phyloP scores from a whole-genome alignment of 2,113 vertebrate genomes.

The Cyrtonyx montezumae region DNA sequence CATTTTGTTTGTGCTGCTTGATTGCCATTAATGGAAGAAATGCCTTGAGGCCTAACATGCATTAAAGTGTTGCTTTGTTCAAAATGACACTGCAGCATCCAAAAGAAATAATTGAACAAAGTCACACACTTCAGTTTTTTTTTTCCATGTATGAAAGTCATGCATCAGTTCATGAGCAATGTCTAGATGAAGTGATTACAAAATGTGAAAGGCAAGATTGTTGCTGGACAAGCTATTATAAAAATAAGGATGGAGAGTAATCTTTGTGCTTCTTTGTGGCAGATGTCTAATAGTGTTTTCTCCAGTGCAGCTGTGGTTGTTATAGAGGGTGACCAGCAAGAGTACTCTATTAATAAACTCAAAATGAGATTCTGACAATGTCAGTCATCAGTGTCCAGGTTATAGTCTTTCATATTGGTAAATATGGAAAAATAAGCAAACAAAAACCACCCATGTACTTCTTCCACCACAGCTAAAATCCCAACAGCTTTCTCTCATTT shows the following conservation, averaged over 20 bases:
- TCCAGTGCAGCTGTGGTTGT: not conserved
- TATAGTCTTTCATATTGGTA: not conserved
- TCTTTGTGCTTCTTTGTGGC: not conserved
- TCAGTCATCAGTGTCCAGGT: not conserved
- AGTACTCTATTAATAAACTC: not conserved
- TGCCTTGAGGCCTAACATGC: not conserved
- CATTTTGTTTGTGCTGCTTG: constrained; percentile 8
- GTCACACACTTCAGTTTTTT: not conserved
- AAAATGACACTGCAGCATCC: not conserved
- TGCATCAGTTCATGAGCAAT: not conserved
- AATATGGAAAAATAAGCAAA: not conserved
- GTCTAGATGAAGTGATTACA: not conserved
- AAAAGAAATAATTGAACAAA: not conserved
- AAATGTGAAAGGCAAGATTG: not conserved
- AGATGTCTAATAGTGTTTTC: not conserved
- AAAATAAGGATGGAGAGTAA: not conserved
- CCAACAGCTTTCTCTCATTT: not conserved
- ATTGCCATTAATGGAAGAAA: not conserved
- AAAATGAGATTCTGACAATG: not conserved
- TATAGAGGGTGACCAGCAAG: not conserved
- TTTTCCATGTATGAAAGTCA: not conserved
- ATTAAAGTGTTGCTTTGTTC: not conserved
- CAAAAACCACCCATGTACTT: not conserved
- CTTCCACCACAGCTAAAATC: not conserved
- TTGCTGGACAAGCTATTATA: not conserved